Conservation (phyloP, 1,140 invertebrate species). For the Aphis gossypii region DNA sequence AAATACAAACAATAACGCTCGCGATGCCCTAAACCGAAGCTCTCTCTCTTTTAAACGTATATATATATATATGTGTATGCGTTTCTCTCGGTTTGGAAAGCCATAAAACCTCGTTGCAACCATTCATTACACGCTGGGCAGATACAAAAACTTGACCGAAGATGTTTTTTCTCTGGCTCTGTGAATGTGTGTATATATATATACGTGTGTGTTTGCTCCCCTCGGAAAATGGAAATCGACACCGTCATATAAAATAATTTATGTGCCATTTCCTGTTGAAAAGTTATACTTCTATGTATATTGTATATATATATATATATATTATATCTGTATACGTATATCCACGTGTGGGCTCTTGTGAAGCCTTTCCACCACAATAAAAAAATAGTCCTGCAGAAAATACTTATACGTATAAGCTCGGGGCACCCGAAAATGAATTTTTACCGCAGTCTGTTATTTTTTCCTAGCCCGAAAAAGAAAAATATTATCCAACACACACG, state of each 20-base stretch:
- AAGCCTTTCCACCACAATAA: constrained; percentile 43
- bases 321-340: not conserved
- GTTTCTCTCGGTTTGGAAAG: not conserved
- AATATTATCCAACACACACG: constrained; percentile 44
- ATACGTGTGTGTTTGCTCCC: not conserved
- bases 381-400: constrained; percentile 38
- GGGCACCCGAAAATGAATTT: constrained; percentile 29
- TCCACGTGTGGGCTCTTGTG: not conserved
- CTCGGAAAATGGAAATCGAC: constrained; percentile 55
- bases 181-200: not conserved
- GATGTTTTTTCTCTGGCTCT: constrained; percentile 16
- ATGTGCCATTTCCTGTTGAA: constrained; percentile 54
- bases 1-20: constrained; percentile 42
- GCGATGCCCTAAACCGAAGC: not conserved
- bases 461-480: not conserved
- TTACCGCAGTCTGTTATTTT: not conserved
- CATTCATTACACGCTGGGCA: constrained; percentile 53
- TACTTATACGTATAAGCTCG: not conserved
- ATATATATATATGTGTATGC: not conserved
- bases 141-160: constrained; percentile 52
- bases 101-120: constrained; percentile 47
- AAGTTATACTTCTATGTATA: not conserved
- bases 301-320: not conserved
- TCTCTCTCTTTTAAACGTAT: not conserved
- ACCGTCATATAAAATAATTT: constrained; percentile 57